Conservation (phyloP, 30 jellyfish, hydroid and myxozoan species). For the Pelagia noctiluca region DNA sequence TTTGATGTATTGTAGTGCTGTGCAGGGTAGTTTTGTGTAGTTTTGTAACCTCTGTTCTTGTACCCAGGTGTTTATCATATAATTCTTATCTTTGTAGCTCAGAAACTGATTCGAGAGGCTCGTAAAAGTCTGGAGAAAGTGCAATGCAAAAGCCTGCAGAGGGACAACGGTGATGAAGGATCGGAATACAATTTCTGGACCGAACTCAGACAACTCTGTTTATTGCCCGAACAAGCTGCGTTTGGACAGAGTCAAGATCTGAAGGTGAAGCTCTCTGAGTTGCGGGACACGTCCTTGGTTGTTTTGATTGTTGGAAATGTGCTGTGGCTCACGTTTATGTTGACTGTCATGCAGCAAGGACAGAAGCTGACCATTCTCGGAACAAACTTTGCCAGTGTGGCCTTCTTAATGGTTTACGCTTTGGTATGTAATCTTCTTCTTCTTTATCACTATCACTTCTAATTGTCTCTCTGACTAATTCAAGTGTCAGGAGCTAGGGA, state of each 20-base stretch:
- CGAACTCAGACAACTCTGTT: conserved; percentile 71
- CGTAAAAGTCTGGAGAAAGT: conserved; percentile 73
- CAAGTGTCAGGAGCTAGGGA: neutral
- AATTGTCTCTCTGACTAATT: conserved; percentile 3
- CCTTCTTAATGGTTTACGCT: conserved; percentile 80
- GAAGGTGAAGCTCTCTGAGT: conserved; percentile 86
- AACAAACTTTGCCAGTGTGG: conserved; percentile 92
- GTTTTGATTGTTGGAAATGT: conserved; percentile 83
- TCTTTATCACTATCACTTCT: too few relatives aligned
- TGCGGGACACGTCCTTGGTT: conserved; percentile 85
- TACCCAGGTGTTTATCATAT: too few relatives aligned
- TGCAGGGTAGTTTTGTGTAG: too few relatives aligned
- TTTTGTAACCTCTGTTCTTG: too few relatives aligned
- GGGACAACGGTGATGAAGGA: conserved; percentile 80
- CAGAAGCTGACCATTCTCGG: conserved; percentile 66
- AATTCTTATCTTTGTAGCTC: conserved; percentile 84
- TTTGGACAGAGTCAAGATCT: conserved; percentile 84
- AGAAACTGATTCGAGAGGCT: conserved; percentile 80
- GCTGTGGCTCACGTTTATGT: conserved; percentile 92
- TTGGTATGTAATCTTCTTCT: conserved; percentile 80
- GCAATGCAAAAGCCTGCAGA: conserved; percentile 36
- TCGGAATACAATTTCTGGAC: conserved; percentile 85
- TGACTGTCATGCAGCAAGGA: conserved; percentile 95
- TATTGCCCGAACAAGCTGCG: conserved; percentile 97
- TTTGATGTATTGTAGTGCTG: too few relatives aligned